Evolutionary conservation across 2,888 invertebrate species (phyloP), one percentile per base, ranked within the genome.

Genomic region (Sarcophaga carnaria): DNA sequence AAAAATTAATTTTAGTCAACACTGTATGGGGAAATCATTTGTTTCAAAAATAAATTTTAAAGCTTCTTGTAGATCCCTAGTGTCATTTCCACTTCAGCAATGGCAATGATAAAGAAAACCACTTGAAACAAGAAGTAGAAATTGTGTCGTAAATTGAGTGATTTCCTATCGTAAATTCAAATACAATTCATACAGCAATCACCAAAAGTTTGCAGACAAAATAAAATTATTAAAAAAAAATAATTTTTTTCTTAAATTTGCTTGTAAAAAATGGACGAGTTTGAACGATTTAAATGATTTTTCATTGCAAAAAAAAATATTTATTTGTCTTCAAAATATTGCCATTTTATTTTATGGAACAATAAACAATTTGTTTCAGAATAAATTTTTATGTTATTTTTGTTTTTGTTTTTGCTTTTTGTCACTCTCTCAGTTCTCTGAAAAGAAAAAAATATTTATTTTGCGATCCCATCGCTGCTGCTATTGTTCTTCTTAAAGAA

Each of bases 101-200:
- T n/a, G 22, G 4, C 25, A 72, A 76, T 37, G 37, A 6, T 59
- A 20, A 78, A 47, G 25, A 62, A 27, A 78, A 62, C 5, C 10
- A 49, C 54, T 14, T 64, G 8, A 27, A 75, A 63, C 75, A 22
- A 47, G 59, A 75, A 74, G 54, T 67, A 63, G 22, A 54, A 75
- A 25, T 83, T 83, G 79, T 69, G 67, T 60, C 74, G 66, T 74
- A 74, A 74, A 80, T 74, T 80, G 80, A 74, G 60, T 80, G 71
- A 72, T 72, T 66, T 80, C 60, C 80, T 74, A 22, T 60, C 37
- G 67, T 66, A 77, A 76, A 67, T 66, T 37, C n/a, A 64, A 62
- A 63, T 22, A 45, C 12, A 8, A 17, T 62, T 12, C 5, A 20
- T 4, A 71, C 71, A 74, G 20, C 0, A 59, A 37, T 4, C 10